phyloP scores from a whole-genome alignment of 37 sponge, comb jelly and placozoan genomes.

The Axinella damicornis region DNA sequence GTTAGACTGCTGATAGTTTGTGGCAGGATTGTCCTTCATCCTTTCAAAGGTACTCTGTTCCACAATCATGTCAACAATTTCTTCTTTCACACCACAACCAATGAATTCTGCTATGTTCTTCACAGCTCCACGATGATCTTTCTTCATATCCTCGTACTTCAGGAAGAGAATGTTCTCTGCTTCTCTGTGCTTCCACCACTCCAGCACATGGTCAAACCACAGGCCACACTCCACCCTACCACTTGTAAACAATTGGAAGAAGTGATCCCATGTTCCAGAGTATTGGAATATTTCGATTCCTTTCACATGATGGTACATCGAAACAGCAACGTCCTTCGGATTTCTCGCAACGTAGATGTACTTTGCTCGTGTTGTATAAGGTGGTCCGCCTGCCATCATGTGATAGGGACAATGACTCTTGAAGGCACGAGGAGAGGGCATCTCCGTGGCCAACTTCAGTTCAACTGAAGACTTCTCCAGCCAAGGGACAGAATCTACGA shows the following conservation, averaged over 20 bases:
- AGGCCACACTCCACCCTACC: constrained; percentile 25
- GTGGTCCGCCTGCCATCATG: constrained; percentile 27
- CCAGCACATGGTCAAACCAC: constrained; percentile 67
- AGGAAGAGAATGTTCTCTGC: constrained; percentile 53
- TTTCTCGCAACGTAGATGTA: constrained; percentile 66
- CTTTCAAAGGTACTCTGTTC: constrained; percentile 20
- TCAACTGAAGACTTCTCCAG: background rate
- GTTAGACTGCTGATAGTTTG: background rate
- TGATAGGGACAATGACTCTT: constrained; percentile 57
- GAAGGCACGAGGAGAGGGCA: constrained; percentile 49
- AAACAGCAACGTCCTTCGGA: constrained; percentile 70
- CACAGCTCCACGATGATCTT: constrained; percentile 26
- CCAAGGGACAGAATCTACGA: no score
- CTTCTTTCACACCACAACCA: constrained; percentile 12
- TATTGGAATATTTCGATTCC: background rate
- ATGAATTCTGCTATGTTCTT: constrained; percentile 36
- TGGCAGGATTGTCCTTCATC: constrained; percentile 41
- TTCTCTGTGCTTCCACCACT: constrained; percentile 63
- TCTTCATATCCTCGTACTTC: constrained; percentile 69
- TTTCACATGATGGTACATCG: constrained; percentile 49
- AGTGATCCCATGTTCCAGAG: constrained; percentile 4
- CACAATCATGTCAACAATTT: constrained; percentile 11
- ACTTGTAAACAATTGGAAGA: background rate
- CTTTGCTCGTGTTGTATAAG: constrained; percentile 34
- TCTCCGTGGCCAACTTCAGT: background rate